Evolutionary conservation across 2,797 vertebrate genomes (phyloP).

Genomic region (Holocentrus rufus): DNA sequence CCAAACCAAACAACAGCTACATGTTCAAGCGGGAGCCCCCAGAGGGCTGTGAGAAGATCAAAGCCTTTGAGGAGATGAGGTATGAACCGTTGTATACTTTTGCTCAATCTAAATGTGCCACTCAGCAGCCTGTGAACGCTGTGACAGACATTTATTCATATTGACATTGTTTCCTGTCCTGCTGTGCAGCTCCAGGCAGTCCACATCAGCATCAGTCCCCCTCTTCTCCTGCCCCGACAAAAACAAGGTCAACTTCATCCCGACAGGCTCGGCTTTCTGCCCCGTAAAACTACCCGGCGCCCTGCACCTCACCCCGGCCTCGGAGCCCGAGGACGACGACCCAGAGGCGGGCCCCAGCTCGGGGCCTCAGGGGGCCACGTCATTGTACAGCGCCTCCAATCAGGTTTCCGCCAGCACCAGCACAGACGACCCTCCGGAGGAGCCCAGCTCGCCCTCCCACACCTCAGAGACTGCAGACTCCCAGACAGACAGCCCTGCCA

Average conservation of each 20-base stretch:
- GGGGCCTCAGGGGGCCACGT: constrained; percentile 78
- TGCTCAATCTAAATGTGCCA: not conserved
- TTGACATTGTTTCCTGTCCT: not conserved
- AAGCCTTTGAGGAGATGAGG: constrained; percentile 98
- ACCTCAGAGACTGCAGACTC: constrained; percentile 67
- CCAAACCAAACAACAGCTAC: constrained; percentile 99
- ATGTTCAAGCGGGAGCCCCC: constrained; percentile 99
- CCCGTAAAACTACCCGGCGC: constrained; percentile 92
- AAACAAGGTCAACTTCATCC: constrained; percentile 99
- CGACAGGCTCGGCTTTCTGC: constrained; percentile 97
- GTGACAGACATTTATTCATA: not conserved
- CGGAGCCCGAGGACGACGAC: constrained; percentile 81
- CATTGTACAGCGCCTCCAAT: constrained; percentile 77
- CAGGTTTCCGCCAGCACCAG: constrained; percentile 92
- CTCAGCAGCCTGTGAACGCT: not conserved
- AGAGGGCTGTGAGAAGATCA: constrained; percentile 99
- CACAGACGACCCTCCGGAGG: constrained; percentile 84
- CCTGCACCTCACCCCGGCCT: constrained; percentile 80
- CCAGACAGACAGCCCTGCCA: constrained; percentile 83
- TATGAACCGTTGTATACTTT: constrained; percentile 72
- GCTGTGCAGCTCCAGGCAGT: constrained; percentile 88
- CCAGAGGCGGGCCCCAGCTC: constrained; percentile 75
- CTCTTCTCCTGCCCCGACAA: constrained; percentile 99
- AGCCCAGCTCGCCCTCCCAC: constrained; percentile 62
- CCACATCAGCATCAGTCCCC: constrained; percentile 85